These are phyloP conservation scores for Seriola aureovittata DNA, from an alignment of 2,113 vertebrate species.

Conservation along the genomic window DNA sequence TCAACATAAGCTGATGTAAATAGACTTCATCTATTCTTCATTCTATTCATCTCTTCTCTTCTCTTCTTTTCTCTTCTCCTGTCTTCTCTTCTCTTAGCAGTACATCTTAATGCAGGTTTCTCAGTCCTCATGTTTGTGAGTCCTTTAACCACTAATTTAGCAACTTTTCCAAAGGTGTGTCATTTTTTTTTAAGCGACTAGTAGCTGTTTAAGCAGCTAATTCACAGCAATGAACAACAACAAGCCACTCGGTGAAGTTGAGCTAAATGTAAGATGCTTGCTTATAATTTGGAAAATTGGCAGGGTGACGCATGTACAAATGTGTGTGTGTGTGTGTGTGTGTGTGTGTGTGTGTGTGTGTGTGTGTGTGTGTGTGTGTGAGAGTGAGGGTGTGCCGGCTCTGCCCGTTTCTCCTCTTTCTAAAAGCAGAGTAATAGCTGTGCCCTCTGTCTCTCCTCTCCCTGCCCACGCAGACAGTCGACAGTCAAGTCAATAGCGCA, in stretches of 20 bases:
- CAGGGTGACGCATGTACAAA: constrained; percentile 6
- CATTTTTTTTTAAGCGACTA: neutral
- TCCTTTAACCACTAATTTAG: neutral
- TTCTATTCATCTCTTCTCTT: neutral
- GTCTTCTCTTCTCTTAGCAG: neutral
- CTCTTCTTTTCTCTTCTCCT: too few species aligned
- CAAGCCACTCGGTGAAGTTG: constrained; percentile 25
- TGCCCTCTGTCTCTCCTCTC: constrained; percentile 76
- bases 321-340: constrained; percentile 27
- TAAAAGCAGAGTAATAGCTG: constrained; percentile 61
- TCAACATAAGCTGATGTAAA: constrained; percentile 8
- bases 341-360: constrained; percentile 1
- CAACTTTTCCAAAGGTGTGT: constrained; percentile 29
- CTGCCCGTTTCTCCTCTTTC: constrained; percentile 34
- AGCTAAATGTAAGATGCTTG: constrained; percentile 55
- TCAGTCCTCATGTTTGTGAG: neutral
- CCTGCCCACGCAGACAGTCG: constrained; percentile 74
- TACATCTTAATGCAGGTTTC: constrained; percentile 2
- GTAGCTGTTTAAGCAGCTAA: constrained; percentile 42
- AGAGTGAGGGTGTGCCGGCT: constrained; percentile 23
- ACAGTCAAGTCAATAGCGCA: constrained; percentile 79
- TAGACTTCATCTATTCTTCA: neutral
- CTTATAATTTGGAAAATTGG: constrained; percentile 50
- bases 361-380: neutral
- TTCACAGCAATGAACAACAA: constrained; percentile 40